Base-by-base conservation (phyloP, 37 sponge, comb jelly and placozoan species). In the Ephydatia muelleri region DNA sequence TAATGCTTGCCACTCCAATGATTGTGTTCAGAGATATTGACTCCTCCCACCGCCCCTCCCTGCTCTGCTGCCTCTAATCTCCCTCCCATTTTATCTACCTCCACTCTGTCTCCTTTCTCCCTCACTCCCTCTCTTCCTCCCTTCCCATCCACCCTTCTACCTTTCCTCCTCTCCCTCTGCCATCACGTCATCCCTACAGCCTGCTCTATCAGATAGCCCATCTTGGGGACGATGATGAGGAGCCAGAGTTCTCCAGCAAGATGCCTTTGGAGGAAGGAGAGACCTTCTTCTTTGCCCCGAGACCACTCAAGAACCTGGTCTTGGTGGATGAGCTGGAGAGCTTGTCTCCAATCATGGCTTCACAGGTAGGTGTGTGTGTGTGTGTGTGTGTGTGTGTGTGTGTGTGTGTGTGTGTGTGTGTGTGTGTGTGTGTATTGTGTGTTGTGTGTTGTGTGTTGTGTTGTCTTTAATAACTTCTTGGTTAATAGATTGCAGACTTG, bases 141-240 rank as follows among this genome's bases (percentile, higher is more conserved):
- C n/a, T n/a, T 29, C 14, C 73, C 14, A 23, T n/a, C 73, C 14
- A 23, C 14, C 73, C 14, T 29, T n/a, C 73, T n/a, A n/a, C n/a
- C n/a, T n/a, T n/a, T n/a, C n/a, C 83, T 23, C 65, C 8, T 49
- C 70, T 2, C n/a, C n/a, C n/a, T n/a, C n/a, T n/a, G n/a, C n/a
- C n/a, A n/a, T n/a, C n/a, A 29, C n/a, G 73, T 23, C 12, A 28
- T 25, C n/a, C 28, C n/a, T 25, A 28, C 68, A 93, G 93, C 38
- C 28, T 39, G 23, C 80, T 95, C 39, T 95, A 95, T 34, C 92
- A 95, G 84, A 95, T 95, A 36, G 92, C 95, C 26, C 95, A 94
- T 74, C 84, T 98, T 29, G 99, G 99, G 32, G 99, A 98, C 49
- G 89, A 96, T 84, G 99, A 98, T 82, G 97, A 88, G 2, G 99